phyloP scores from a whole-genome alignment of 2,888 invertebrate genomes.

The Erannis defoliaria region DNA sequence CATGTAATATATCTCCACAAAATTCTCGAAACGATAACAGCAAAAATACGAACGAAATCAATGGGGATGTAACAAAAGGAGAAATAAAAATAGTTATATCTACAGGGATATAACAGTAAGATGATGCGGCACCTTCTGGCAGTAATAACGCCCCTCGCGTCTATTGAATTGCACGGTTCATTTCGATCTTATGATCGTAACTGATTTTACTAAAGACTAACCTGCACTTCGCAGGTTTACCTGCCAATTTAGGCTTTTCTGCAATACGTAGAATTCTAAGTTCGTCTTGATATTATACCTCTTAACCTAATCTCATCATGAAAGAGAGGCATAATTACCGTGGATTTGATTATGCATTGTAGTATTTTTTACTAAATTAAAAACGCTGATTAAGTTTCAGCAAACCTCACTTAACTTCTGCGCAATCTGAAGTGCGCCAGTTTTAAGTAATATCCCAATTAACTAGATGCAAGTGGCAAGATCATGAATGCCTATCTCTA shows the following conservation, averaged over 20 bases:
- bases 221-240: neutral
- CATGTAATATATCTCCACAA: neutral
- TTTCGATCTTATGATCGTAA: constrained; percentile 43
- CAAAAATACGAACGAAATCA: constrained; percentile 16
- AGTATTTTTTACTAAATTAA: no score
- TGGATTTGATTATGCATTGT: no score
- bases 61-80: constrained; percentile 29
- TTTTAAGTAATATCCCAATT: no score
- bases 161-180: constrained; percentile 41
- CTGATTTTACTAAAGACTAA: constrained; percentile 34
- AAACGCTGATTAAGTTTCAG: no score
- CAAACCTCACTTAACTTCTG: no score
- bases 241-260: neutral
- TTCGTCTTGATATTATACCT: neutral
- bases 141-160: constrained; percentile 37
- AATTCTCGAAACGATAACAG: constrained; percentile 8
- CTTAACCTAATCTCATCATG: no score
- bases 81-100: constrained; percentile 14
- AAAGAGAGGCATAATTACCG: no score
- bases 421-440: no score
- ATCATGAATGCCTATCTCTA: no score
- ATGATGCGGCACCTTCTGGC: constrained; percentile 32
- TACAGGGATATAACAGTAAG: constrained; percentile 10
- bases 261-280: neutral
- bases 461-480: no score